Conservation (phyloP, 1,140 invertebrate genomes). For the Apis dorsata region DNA sequence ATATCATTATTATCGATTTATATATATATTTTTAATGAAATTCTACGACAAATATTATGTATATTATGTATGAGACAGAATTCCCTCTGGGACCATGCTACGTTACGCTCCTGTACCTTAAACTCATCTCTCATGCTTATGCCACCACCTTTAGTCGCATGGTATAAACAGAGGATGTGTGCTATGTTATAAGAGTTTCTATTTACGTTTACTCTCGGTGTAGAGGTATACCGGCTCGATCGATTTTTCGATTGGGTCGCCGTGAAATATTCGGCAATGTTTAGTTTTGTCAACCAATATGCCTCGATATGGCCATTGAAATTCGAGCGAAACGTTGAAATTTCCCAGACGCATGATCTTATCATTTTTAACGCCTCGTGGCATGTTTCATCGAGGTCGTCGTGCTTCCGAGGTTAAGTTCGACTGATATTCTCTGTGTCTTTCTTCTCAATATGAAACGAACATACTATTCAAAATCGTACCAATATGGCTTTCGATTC, state of each 20-base stretch:
- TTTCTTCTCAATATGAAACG: background rate
- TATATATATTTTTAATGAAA: background rate
- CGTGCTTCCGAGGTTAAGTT: slow-evolving; percentile 46
- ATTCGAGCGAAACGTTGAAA: background rate
- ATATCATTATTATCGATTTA: background rate
- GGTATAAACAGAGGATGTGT: slow-evolving; percentile 3
- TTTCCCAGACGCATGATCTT: background rate
- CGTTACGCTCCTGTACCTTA: background rate
- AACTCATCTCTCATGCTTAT: background rate
- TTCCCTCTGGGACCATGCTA: too few relatives aligned
- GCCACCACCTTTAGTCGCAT: background rate
- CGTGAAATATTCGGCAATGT: slow-evolving; percentile 8
- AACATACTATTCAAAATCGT: background rate
- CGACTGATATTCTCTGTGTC: slow-evolving; percentile 23
- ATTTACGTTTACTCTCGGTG: background rate
- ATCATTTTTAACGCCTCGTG: slow-evolving; percentile 29
- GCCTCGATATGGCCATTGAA: background rate
- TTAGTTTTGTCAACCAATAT: background rate
- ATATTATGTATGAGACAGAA: background rate
- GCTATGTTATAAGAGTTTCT: background rate
- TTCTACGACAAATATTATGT: too few relatives aligned
- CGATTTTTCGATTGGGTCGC: background rate
- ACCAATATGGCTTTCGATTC: background rate
- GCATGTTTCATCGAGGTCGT: slow-evolving; percentile 20
- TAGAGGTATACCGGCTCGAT: slow-evolving; percentile 18